Evolutionary conservation across 2,113 vertebrate genomes (phyloP).

Genomic region (Pedetes capensis): DNA sequence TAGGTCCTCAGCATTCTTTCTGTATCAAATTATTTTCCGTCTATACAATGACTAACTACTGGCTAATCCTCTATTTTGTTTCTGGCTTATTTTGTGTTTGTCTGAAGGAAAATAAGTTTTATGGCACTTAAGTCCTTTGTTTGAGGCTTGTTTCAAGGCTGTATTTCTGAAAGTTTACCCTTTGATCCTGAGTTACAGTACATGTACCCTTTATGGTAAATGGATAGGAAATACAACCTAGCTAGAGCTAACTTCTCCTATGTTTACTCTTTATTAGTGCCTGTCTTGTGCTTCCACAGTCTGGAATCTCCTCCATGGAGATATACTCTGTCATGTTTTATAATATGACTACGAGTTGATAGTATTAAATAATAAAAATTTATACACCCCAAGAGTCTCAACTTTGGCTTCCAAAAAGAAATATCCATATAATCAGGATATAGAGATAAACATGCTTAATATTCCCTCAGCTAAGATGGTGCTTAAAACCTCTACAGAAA

Average conservation of each 20-base stretch:
- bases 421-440: background rate
- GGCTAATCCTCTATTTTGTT: background rate
- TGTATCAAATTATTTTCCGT: no score
- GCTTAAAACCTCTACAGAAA: background rate
- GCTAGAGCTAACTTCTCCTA: rapidly evolving
- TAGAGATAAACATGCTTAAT: background rate
- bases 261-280: background rate
- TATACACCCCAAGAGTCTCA: background rate
- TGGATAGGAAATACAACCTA: background rate
- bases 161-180: background rate
- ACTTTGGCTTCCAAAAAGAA: background rate
- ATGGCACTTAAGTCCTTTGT: no score
- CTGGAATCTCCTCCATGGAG: background rate
- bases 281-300: background rate
- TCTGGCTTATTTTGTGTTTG: background rate
- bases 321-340: background rate
- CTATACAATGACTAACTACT: background rate
- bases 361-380: background rate
- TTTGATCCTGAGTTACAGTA: background rate
- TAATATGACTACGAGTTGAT: background rate
- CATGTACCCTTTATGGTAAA: no score
- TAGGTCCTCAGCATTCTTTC: background rate
- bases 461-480: rapidly evolving
- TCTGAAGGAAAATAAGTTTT: background rate
- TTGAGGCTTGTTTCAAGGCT: background rate